These are phyloP conservation scores for Pontoporia blainvillei DNA, from an alignment of 2,113 vertebrate species.

Conservation along the genomic window DNA sequence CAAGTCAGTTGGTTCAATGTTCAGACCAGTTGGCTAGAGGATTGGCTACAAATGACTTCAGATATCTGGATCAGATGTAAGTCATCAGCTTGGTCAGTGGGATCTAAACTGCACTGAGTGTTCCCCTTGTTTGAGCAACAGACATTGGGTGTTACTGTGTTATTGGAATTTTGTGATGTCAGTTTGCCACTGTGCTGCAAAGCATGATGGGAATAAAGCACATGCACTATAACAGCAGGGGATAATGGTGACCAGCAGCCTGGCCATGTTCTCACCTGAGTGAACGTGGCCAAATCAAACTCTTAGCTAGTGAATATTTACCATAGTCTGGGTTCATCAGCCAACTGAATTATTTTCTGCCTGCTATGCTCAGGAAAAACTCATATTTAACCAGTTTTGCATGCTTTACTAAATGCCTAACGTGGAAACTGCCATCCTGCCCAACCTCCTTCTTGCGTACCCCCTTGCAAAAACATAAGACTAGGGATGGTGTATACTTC, in stretches of 20 bases:
- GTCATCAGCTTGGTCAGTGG: constrained; percentile 25
- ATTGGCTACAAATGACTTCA: constrained; percentile 63
- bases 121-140: constrained; percentile 20
- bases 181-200: neutral
- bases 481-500: neutral
- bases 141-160: neutral
- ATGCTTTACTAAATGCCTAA: neutral
- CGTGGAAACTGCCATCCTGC: neutral
- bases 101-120: neutral
- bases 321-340: neutral
- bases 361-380: constrained; percentile 20
- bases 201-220: neutral
- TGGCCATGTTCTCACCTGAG: neutral
- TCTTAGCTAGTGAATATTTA: constrained; percentile 1
- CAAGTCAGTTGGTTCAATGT: constrained; percentile 72
- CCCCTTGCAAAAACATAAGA: neutral
- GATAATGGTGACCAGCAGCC: neutral
- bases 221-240: neutral
- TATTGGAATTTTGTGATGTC: constrained; percentile 36
- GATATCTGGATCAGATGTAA: constrained; percentile 63
- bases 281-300: constrained; percentile 6
- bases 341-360: neutral
- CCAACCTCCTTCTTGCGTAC: neutral
- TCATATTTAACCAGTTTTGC: neutral
- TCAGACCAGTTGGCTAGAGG: constrained; percentile 53